Evolutionary conservation across 2,888 invertebrate genomes (phyloP), one percentile per base, ranked within the genome.

Genomic region (Drosophila meridionalis): DNA sequence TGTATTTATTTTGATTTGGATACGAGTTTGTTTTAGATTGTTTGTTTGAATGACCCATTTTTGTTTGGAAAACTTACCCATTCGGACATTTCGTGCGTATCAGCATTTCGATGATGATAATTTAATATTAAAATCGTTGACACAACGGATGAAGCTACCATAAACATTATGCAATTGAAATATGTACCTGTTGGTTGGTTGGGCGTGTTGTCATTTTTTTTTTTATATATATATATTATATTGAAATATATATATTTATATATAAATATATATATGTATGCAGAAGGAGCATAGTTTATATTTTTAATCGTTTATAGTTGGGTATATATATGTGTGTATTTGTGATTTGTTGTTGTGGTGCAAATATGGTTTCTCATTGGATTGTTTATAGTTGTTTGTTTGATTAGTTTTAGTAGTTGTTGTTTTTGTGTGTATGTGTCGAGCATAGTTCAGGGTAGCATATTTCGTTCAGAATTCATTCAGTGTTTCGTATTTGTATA

Each of bases 121-220:
- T 99, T 99, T 92, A 99, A 96, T 93, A 99, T 98, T 92, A 99
- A 96, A 93, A 99, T 99, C 82, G 99, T 99, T 94, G 98, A 98
- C 92, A 99, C 98, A 93, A 99, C 99, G 85, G 99, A 99, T 92
- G 98, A 97, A 91, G 99, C 98, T 94, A 99, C 99, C 98, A 99
- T 99, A 94, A 99, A 98, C 99, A 99, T 99, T 94, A 99, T 99
- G 95, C 98, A 98, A 95, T 99, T 99, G 95, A 99, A 99, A 95
- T 99, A 99, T 89, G 98, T 98, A 94, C 97, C 97, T 96, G 92
- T 94, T 92, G 92, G 92, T 92, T 92, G 92, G 92, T 92, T 92
- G 92, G 92, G 92, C 92, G 92, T 92, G 91, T 92, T 84, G 79
- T 87, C 89, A 87, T 87, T 90, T 81, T 34, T 81, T 34, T 34